Base-by-base conservation (phyloP, 2,113 vertebrate genomes). In the Pteropus alecto region DNA sequence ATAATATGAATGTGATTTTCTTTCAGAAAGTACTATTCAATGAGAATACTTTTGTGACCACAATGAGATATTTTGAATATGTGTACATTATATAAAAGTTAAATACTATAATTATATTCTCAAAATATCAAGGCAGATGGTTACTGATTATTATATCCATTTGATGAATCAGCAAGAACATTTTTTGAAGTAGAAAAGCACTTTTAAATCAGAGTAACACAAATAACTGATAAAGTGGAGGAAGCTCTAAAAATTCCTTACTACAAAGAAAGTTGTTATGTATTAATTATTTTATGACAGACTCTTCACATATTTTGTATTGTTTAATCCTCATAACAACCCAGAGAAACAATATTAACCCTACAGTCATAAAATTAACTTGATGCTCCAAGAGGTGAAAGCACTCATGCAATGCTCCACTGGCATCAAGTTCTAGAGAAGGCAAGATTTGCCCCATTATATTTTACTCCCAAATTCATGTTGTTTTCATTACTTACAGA, bases 81-180 rank as follows among this genome's bases (percentile, higher is more conserved):
- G 61, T 93, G 21, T 15, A 65, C 18, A 71, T 88, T 73, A 87
- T 87, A 60, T 94, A 90, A 95, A 94, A 93, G 35, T 38, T 84
- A 92, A 96, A 67, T 77, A 67, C 60, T 77, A 4, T 97, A 90
- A 93, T 95, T 83, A 87, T 74, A 33, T 83, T 24, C 60, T 93
- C 46, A 90, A 68, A 90, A 87, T 93, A 95, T 86, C 78, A 89
- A 84, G 33, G 8, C 74, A 94, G 63, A 86, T 90, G 21, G 48
- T 48, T 93, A 84, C 83, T 87, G 35, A 14, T 93, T 87, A 93
- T 94, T 94, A 92, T 51, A 68, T 11, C 18, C 33, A 81, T 73
- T 71, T 90, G 41, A 87, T 71, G 60, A 93, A 67, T 67, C 58
- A 84, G 26, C 16, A 67, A 83, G 19, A 79, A 46, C 12, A 2